Conservation (phyloP, 2,113 vertebrate species). For the Heterotilapia buettikoferi region DNA sequence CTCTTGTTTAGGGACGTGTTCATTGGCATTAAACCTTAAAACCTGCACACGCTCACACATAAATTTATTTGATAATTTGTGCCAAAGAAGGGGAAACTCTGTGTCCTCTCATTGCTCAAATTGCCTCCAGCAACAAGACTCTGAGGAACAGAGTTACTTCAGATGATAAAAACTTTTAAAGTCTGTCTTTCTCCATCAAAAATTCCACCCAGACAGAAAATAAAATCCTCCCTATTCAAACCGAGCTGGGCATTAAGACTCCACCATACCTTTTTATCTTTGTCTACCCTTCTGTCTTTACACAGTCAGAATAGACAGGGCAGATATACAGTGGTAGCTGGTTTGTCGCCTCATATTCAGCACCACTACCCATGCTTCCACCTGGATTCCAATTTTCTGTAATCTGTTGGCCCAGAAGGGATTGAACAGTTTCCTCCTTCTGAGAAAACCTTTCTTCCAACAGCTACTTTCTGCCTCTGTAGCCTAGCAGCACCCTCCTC, state of each 20-base stretch:
- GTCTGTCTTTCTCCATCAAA: neutral
- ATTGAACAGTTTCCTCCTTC: neutral
- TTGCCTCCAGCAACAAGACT: neutral
- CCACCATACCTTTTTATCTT: neutral
- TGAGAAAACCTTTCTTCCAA: neutral
- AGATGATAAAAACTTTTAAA: neutral
- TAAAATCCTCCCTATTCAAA: neutral
- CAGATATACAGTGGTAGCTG: neutral
- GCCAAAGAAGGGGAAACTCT: neutral
- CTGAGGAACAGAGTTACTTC: neutral
- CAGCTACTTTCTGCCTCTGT: neutral
- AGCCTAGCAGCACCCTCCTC: neutral
- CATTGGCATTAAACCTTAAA: neutral
- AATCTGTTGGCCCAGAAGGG: slow-evolving; percentile 1
- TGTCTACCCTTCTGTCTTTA: neutral
- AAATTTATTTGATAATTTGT: neutral
- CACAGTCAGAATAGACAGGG: neutral
- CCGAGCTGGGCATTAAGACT: neutral
- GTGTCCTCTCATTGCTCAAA: neutral
- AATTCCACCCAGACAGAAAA: neutral
- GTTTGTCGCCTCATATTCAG: neutral
- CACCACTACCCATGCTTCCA: neutral
- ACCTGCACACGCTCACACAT: neutral
- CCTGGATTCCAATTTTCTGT: neutral
- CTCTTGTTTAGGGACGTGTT: neutral